Percentiles rank a stretch among this genome's conserved stretches.
Evolutionary conservation across 2,113 vertebrate genomes (phyloP).

Genomic region (Mesitornis unicolor): DNA sequence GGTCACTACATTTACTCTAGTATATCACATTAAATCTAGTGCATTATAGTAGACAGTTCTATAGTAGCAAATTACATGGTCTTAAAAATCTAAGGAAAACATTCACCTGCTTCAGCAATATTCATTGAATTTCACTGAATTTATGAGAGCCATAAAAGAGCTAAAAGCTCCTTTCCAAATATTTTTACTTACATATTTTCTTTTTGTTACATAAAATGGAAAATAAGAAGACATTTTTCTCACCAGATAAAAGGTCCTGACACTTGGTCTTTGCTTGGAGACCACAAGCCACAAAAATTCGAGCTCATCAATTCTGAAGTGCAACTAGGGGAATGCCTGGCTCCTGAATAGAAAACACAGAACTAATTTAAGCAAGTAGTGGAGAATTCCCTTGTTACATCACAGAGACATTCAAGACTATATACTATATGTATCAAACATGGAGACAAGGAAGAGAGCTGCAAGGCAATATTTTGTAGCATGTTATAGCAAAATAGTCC

Average conservation of each 20-base stretch:
- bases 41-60: not conserved
- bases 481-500: not conserved
- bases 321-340: not conserved
- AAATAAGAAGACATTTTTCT: not conserved
- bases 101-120: not conserved
- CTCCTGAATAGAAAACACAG: not conserved
- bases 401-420: not conserved
- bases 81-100: not conserved
- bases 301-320: not conserved
- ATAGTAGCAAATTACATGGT: not conserved
- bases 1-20: not conserved
- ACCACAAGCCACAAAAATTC: not conserved
- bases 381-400: not conserved
- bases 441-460: not conserved
- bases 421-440: not conserved
- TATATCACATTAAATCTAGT: not conserved
- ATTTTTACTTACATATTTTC: not conserved
- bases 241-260: not conserved
- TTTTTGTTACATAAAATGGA: not conserved
- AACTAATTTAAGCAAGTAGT: not conserved
- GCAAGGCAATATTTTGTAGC: not conserved
- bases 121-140: not conserved
- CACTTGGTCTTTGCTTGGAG: not conserved
- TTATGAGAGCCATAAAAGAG: not conserved
- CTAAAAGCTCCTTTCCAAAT: not conserved